Base-by-base conservation (phyloP, 2,797 vertebrate species). In the Amniataba percoides region DNA sequence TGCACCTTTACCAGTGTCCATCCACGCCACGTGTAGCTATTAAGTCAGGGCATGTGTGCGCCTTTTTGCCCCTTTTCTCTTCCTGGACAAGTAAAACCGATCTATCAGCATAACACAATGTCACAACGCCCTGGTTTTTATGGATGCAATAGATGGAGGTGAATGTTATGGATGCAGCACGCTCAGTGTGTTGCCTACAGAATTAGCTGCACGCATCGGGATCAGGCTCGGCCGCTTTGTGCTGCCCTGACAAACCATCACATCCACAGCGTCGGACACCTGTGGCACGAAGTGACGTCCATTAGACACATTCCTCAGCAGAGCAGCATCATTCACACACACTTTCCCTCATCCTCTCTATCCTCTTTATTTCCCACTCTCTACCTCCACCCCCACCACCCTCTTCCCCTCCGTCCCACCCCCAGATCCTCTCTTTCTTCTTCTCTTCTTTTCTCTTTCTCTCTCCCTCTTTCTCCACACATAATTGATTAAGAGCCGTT, bases 401-500 rank as follows among this genome's bases (percentile, higher is more conserved):
- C 65, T 36, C 42, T 67, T 71, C 65, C 40, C 42, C 69, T 71
- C 84, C 77, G 34, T 36, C 34, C 34, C 34, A 36, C 34, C 66
- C 71, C 70, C 60, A 75, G 79, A 81, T 85, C 87, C 73, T 80
- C 77, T 84, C 85, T 89, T 87, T 91, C 78, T 89, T 88, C 84
- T 78, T 78, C 86, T 74, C 81, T 81, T 77, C 81, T 68, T 94
- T 82, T 78, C 81, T 79, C 51, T 36, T 65, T 86, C 71, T 84
- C 92, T 93, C 93, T 89, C 93, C 89, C 93, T 94, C 92, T 92
- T 95, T 97, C 96, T 97, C 96, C 96, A 97, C 97, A 80, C 97
- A 97, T 98, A 99, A 98, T 98, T 98, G 98, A 99, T 99, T 98
- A 98, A 96, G 95, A 95, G 86, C 91, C 89, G 78, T 94, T 97